These are phyloP conservation scores for Ranitomeya imitator DNA, from an alignment of 2,113 vertebrate species.

Conservation along the genomic window DNA sequence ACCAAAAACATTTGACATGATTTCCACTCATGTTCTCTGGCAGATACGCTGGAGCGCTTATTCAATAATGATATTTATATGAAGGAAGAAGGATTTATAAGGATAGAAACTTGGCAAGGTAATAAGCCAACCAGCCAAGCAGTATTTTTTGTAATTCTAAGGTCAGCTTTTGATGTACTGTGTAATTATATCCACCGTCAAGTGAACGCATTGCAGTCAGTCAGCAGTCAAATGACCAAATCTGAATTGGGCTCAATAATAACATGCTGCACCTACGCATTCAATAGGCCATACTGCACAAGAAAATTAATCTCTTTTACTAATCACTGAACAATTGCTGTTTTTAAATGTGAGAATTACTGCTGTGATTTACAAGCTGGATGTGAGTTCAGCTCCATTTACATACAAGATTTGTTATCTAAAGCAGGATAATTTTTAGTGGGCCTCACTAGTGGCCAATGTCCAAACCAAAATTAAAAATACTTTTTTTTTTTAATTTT, in stretches of 20 bases:
- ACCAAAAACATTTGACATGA: constrained; percentile 39
- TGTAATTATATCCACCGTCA: constrained; percentile 40
- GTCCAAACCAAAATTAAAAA: too few relatives aligned
- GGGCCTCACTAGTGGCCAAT: too few relatives aligned
- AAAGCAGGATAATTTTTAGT: too few relatives aligned
- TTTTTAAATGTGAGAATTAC: background rate
- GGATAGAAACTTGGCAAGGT: constrained; percentile 32
- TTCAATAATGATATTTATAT: constrained; percentile 47
- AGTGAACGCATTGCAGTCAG: constrained; percentile 23
- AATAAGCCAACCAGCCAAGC: constrained; percentile 40
- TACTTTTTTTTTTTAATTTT: too few relatives aligned
- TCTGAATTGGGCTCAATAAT: background rate
- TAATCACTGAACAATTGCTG: background rate
- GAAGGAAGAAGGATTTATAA: constrained; percentile 46
- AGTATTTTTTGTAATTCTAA: constrained; percentile 46
- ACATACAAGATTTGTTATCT: background rate
- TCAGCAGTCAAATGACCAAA: background rate
- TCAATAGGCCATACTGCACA: background rate
- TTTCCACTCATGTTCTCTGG: constrained; percentile 35
- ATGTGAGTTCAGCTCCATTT: background rate
- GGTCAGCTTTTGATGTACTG: constrained; percentile 28
- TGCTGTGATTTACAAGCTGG: background rate
- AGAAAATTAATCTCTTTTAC: background rate
- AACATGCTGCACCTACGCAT: background rate
- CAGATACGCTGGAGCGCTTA: constrained; percentile 32